Evolutionary conservation across 2,888 invertebrate species (phyloP).

Genomic region (Galeruca laticollis): DNA sequence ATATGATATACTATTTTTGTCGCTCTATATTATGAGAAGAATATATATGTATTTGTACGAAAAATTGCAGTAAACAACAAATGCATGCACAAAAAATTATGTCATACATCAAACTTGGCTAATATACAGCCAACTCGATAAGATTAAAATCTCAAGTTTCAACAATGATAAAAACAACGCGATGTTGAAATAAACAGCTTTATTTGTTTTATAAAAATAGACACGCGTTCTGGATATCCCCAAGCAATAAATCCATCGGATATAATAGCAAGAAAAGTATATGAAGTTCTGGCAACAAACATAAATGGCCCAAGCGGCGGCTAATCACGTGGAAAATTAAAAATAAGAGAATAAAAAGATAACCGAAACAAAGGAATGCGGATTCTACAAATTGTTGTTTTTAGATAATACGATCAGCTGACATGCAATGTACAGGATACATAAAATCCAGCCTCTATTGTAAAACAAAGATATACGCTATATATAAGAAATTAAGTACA

Average conservation of each 20-base stretch:
- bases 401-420: not conserved
- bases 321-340: conserved; percentile 46
- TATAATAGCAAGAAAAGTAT: conserved; percentile 52
- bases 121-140: conserved; percentile 42
- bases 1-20: too few species aligned
- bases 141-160: conserved; percentile 48
- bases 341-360: conserved; percentile 30
- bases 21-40: too few species aligned
- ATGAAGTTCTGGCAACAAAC: conserved; percentile 40
- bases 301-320: conserved; percentile 31
- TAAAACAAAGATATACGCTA: too few species aligned
- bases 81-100: conserved; percentile 26
- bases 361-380: conserved; percentile 28
- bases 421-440: not conserved
- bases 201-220: conserved; percentile 42
- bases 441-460: not conserved
- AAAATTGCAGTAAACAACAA: too few species aligned
- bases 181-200: conserved; percentile 35
- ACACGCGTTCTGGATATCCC: conserved; percentile 34
- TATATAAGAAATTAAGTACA: too few species aligned
- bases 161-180: conserved; percentile 37
- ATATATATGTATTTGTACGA: too few species aligned
- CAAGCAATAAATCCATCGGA: conserved; percentile 51
- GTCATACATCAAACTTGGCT: conserved; percentile 40
- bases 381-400: conserved; percentile 18